Base-by-base conservation (phyloP, 2,113 vertebrate species). In the Ictalurus furcatus region DNA sequence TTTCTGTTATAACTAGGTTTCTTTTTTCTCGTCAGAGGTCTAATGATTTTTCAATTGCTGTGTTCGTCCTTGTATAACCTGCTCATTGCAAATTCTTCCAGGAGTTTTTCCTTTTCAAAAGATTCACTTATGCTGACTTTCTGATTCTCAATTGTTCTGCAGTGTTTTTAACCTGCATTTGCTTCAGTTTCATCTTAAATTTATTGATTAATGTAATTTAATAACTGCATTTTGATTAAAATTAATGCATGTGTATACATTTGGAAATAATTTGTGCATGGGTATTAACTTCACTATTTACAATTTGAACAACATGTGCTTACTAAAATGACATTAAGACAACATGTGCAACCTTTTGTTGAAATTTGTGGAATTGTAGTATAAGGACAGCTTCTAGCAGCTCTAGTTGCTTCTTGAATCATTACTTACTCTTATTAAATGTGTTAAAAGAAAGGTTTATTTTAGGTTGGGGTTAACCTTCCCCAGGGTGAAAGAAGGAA, bases 401-500 rank as follows among this genome's bases (percentile, higher is more conserved):
- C 54, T 71, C 63, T 59, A 37, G 6, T 58, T 83, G 28, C 59
- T 8, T 73, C 69, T 67, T 37, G 25, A 82, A 71, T 61, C 13
- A 69, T 59, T 44, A 79, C 71, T 76, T 52, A 37, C n/a, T 80
- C 59, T 69, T 69, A 54, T 54, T 54, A 30, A 84, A 76, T 67
- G 23, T 21, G 16, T 86, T 56, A 28, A 86, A 90, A 30, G 81
- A n/a, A 61, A 0, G 2, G 16, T 63, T 63, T 88, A 59, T 86
- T 71, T 85, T 54, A 59, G 82, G 83, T 85, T 19, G 40, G 76
- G 79, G 56, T 40, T 79, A 63, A 44, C 67, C 44, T n/a, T 63
- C 80, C 83, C 65, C 23, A 82, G 79, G 86, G 85, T 71, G 63
- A 80, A 89, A 90, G 69, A 58, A 54, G 80, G 63, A 30, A 65